Percentiles rank a stretch among this genome's conserved stretches.
These are phyloP conservation scores for Saxicola maurus DNA, from an alignment of 2,797 vertebrate species.

Conservation along the genomic window DNA sequence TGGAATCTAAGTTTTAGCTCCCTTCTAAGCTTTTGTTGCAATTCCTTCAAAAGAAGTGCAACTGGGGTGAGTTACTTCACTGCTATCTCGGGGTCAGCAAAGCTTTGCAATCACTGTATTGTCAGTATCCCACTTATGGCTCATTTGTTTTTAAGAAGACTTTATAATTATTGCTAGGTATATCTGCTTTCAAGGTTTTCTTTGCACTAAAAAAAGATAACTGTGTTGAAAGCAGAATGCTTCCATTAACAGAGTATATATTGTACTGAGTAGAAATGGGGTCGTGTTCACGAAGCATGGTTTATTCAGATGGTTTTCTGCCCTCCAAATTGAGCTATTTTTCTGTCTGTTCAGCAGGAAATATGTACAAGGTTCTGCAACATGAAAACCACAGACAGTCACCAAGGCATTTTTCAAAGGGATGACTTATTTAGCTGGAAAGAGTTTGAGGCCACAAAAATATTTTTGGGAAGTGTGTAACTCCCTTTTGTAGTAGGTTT, in stretches of 20 bases:
- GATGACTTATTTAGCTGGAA: background rate
- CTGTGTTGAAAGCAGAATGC: background rate
- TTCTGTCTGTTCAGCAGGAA: constrained; percentile 23
- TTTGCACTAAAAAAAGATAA: constrained; percentile 12
- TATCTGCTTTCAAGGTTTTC: background rate
- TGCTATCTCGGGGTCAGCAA: background rate
- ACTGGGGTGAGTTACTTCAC: constrained; percentile 12
- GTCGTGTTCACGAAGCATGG: constrained; percentile 12
- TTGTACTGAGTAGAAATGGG: background rate
- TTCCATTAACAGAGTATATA: background rate
- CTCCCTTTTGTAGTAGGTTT: background rate
- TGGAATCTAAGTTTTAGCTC: background rate
- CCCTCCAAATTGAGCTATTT: background rate
- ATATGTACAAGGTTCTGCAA: background rate
- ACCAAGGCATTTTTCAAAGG: background rate
- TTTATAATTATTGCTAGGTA: background rate
- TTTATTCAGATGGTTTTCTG: constrained; percentile 22
- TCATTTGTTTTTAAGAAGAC: background rate
- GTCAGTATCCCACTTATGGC: background rate
- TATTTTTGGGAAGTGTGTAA: background rate
- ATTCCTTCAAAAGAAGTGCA: constrained; percentile 3
- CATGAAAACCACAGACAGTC: background rate
- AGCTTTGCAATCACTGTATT: background rate
- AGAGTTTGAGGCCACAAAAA: background rate
- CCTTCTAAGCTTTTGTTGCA: background rate